Percentiles rank a stretch among this genome's conserved stretches.
Conservation (phyloP, 2,113 vertebrate species). For the Pangasianodon hypophthalmus region DNA sequence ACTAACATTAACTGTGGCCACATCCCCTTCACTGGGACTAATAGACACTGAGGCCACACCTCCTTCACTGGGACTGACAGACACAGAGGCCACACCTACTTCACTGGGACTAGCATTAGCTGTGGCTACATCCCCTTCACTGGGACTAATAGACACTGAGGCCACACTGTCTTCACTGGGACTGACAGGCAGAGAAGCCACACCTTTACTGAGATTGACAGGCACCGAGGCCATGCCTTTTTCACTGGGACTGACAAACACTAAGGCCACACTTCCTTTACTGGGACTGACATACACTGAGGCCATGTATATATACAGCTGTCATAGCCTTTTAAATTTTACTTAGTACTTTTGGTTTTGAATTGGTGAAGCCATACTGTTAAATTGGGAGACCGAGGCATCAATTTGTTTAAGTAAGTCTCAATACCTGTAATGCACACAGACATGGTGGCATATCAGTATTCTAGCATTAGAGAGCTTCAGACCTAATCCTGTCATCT, state of each 20-base stretch:
- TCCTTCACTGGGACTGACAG: too few relatives aligned
- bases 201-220: not conserved
- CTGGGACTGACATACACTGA: too few relatives aligned
- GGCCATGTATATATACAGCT: not conserved
- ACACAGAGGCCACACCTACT: not conserved
- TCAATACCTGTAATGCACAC: not conserved
- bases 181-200: too few relatives aligned
- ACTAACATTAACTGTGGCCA: too few relatives aligned
- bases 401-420: slow-evolving; percentile 2
- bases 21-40: not conserved
- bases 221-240: not conserved
- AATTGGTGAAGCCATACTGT: not conserved
- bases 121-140: not conserved
- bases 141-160: not conserved
- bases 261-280: too few relatives aligned
- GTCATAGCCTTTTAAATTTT: not conserved
- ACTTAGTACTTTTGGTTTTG: not conserved
- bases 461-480: not conserved
- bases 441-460: not conserved
- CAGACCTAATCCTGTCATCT: slow-evolving; percentile 8
- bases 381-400: not conserved
- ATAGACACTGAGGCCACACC: not conserved
- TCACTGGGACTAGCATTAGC: not conserved
- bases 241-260: too few relatives aligned
- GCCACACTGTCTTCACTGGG: too few relatives aligned